phyloP scores from a whole-genome alignment of 2,888 invertebrate genomes.

The Lasioglossum lativentre region DNA sequence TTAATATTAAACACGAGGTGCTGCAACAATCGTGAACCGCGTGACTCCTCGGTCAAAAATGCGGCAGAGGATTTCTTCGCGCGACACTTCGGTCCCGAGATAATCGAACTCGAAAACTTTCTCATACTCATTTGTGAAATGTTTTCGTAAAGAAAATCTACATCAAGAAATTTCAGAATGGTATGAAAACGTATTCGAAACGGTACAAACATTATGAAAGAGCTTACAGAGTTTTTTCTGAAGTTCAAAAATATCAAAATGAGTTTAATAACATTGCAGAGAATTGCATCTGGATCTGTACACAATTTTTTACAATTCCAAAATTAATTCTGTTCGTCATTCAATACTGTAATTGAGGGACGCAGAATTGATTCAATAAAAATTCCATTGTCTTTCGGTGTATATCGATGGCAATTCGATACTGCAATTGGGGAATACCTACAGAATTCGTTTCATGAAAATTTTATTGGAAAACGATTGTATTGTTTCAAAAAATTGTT shows the following conservation, averaged over 20 bases:
- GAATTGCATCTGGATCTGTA: neutral
- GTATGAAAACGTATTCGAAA: neutral
- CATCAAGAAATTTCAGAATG: too few species aligned
- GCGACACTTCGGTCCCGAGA: neutral
- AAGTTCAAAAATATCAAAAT: neutral
- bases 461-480: neutral
- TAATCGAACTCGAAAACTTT: neutral
- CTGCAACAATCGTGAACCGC: neutral
- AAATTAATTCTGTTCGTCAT: neutral
- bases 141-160: too few species aligned
- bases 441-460: neutral
- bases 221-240: neutral
- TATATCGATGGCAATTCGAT: neutral
- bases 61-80: neutral
- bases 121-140: neutral
- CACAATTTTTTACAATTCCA: neutral
- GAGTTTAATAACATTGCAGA: neutral
- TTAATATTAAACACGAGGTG: neutral
- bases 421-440: neutral
- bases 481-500: neutral
- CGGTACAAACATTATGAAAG: neutral
- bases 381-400: neutral
- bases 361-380: neutral
- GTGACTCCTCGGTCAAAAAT: constrained; percentile 1
- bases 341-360: neutral